Percentiles rank a stretch among this genome's conserved stretches.
These are phyloP conservation scores for Akabosia matsudoensis DNA, from an alignment of 1,140 invertebrate species.

Conservation along the genomic window DNA sequence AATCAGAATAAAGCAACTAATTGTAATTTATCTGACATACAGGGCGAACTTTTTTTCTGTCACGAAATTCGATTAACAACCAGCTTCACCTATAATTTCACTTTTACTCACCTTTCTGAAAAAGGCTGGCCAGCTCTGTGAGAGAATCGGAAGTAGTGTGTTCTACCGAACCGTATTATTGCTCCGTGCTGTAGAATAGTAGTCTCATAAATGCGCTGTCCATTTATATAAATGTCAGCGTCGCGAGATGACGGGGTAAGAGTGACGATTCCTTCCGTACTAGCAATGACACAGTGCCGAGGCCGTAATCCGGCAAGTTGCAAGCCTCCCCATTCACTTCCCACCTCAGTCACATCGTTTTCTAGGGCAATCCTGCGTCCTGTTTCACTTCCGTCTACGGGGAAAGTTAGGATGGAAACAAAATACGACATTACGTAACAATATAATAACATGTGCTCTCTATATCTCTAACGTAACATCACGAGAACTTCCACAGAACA, in stretches of 20 bases:
- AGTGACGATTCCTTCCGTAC: slow-evolving; percentile 85
- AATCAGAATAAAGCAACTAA: slow-evolving; percentile 72
- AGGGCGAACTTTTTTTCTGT: too few relatives aligned
- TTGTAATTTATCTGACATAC: too few relatives aligned
- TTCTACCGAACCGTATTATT: slow-evolving; percentile 82
- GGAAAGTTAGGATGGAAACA: too few relatives aligned
- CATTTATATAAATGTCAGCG: slow-evolving; percentile 90
- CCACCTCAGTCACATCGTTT: slow-evolving; percentile 70
- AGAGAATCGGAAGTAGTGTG: slow-evolving; percentile 87
- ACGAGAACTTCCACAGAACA: too few relatives aligned
- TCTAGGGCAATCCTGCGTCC: slow-evolving; percentile 60
- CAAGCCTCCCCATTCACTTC: slow-evolving; percentile 57
- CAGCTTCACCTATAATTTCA: not conserved
- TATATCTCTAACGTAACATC: too few relatives aligned
- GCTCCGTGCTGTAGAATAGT: slow-evolving; percentile 78
- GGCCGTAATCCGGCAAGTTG: slow-evolving; percentile 65
- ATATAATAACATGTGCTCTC: too few relatives aligned
- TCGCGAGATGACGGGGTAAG: slow-evolving; percentile 89
- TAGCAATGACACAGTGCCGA: slow-evolving; percentile 83
- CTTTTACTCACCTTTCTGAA: slow-evolving; percentile 62
- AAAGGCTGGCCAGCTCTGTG: slow-evolving; percentile 75
- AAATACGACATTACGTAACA: too few relatives aligned
- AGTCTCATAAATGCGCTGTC: slow-evolving; percentile 84
- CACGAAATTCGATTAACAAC: too few relatives aligned
- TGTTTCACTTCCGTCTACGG: slow-evolving; percentile 64